These are phyloP conservation scores for Brachionus koreanus DNA, from an alignment of 1,140 invertebrate genomes.

Conservation along the genomic window DNA sequence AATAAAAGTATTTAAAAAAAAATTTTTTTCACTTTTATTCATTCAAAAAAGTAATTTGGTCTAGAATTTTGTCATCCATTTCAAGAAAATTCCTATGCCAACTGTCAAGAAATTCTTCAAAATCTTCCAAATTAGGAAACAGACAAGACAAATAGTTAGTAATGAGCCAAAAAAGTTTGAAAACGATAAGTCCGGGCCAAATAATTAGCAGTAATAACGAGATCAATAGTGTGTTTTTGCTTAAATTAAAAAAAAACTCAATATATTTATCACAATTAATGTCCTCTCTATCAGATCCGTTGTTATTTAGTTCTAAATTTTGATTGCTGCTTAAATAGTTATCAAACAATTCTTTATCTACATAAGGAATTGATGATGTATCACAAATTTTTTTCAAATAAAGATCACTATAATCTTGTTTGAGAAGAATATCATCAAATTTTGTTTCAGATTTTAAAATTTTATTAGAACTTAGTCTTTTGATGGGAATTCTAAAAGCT, in stretches of 20 bases:
- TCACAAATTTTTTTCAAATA: not conserved
- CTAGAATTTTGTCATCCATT: slow-evolving; percentile 22
- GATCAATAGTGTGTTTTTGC: slow-evolving; percentile 12
- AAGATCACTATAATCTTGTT: not conserved
- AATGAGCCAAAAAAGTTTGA: slow-evolving; percentile 6
- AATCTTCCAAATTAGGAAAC: slow-evolving; percentile 36
- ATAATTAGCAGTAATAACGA: not conserved
- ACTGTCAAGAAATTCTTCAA: slow-evolving; percentile 7
- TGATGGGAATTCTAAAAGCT: not conserved
- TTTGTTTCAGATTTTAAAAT: not conserved
- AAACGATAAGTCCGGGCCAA: not conserved
- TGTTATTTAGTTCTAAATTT: not conserved
- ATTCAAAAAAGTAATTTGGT: slow-evolving; percentile 34
- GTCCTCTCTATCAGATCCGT: not conserved
- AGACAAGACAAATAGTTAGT: not conserved
- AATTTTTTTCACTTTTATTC: not conserved
- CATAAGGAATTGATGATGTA: not conserved
- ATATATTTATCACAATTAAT: not conserved
- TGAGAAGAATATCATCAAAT: not conserved
- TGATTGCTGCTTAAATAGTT: not conserved
- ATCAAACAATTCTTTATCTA: not conserved
- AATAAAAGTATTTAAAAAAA: not conserved
- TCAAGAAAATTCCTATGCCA: slow-evolving; percentile 2
- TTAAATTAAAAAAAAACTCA: slow-evolving; percentile 25
- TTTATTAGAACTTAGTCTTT: not conserved